Conservation (phyloP, 37 sponge, comb jelly and placozoan species). For the Ianthella basta region DNA sequence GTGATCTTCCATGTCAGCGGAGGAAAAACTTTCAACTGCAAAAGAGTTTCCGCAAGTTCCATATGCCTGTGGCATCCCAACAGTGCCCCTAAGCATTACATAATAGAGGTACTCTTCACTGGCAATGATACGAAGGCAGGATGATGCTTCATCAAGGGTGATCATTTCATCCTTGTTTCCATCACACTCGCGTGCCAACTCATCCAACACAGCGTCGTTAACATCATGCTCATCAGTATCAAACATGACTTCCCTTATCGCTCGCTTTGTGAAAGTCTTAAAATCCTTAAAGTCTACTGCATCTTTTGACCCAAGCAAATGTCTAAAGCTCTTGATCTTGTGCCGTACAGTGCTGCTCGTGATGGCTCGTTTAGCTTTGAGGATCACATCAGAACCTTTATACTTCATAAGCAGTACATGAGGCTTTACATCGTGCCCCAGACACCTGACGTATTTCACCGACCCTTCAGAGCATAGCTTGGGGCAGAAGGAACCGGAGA, state of each 20-base stretch:
- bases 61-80: slow-evolving; percentile 42
- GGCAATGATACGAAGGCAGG: slow-evolving; percentile 53
- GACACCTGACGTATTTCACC: slow-evolving; percentile 41
- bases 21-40: slow-evolving; percentile 37
- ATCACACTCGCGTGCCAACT: slow-evolving; percentile 57
- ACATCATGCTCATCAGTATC: not conserved
- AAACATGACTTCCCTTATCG: not conserved
- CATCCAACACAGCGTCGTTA: slow-evolving; percentile 21
- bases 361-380: slow-evolving; percentile 38
- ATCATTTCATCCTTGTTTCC: slow-evolving; percentile 40
- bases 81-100: slow-evolving; percentile 35
- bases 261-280: not conserved
- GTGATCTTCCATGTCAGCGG: not conserved
- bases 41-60: slow-evolving; percentile 70
- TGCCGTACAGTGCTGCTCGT: not conserved
- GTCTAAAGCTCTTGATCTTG: not conserved
- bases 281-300: not conserved
- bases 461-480: slow-evolving; percentile 48
- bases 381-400: slow-evolving; percentile 38
- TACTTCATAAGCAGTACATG: slow-evolving; percentile 58
- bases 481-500: slow-evolving; percentile 61
- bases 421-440: slow-evolving; percentile 67
- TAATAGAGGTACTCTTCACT: slow-evolving; percentile 56
- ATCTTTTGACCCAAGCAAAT: not conserved
- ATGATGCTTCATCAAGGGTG: slow-evolving; percentile 37